Evolutionary conservation across 2,888 invertebrate species (phyloP), one percentile per base, ranked within the genome.

Genomic region (Keiferia lycopersicella): DNA sequence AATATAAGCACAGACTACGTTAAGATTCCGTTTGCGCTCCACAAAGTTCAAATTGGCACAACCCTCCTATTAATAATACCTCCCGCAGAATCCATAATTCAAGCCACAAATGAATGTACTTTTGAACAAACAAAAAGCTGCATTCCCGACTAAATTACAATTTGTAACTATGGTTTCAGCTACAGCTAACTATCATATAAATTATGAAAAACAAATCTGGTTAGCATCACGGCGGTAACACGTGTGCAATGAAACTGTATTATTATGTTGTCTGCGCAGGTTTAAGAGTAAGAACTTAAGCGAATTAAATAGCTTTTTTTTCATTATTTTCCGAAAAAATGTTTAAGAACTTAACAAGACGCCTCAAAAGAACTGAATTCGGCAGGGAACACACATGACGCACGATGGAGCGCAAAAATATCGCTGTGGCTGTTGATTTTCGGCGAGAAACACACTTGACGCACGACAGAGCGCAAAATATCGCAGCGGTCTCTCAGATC

Each of bases 121-220:
- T 66, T 67, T 68, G 64, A 68, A 70, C 67, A 72, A 74, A 72
- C 73, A 73, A 71, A 71, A 73, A 69, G 64, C 64, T 63, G 63
- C 3, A 26, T 26, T 2, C 60, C 65, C 65, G 67, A 66, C 69
- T 64, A 69, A 67, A 74, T 70, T 66, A 62, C 68, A 64, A 64
- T 67, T 66, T 64, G 69, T 67, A 65, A 67, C 66, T 69, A 68
- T 67, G 65, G 64, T 51, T 51, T 26, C 22, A 34, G 62, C 38
- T 56, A 39, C 56, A 34, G 66, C 62, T 76, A 80, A 79, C 82
- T 80, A 80, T 79, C 82, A 76, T 80, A 85, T 87, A 86, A 86
- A 86, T 84, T 85, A 85, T 82, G 77, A 82, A 83, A 85, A 81
- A 80, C 78, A 75, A 74, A 81, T 83, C 86, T 88, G 88, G 81